Evolutionary conservation across 2,113 vertebrate species (phyloP).

Genomic region (Rhabdomys dilectus): DNA sequence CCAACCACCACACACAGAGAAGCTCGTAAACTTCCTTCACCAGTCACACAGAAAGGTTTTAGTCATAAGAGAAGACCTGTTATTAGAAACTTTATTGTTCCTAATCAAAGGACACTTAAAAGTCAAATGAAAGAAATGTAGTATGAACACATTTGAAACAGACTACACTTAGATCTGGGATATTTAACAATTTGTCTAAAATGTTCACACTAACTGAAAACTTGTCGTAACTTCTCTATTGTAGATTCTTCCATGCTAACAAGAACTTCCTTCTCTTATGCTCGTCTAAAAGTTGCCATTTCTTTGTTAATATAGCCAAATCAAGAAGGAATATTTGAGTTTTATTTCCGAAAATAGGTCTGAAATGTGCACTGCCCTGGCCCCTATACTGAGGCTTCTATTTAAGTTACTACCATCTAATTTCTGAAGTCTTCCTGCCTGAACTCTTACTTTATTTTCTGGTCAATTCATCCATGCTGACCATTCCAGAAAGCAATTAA

Average conservation of each 20-base stretch:
- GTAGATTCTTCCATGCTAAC: neutral
- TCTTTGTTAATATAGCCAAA: constrained; percentile 7
- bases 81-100: neutral
- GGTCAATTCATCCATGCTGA: neutral
- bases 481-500: neutral
- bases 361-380: neutral
- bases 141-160: neutral
- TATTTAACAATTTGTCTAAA: neutral
- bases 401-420: neutral
- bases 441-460: neutral
- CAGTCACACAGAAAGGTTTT: neutral
- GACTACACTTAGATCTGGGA: neutral
- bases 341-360: neutral
- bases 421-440: neutral
- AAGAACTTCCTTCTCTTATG: constrained; percentile 35
- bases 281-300: constrained; percentile 11
- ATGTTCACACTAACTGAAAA: neutral
- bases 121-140: neutral
- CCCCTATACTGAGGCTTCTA: neutral
- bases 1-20: too few relatives aligned
- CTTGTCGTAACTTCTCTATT: neutral
- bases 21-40: neutral
- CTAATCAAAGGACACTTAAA: neutral
- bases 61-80: neutral
- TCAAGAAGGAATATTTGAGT: neutral